Conservation (phyloP, 1,140 invertebrate species). For the Homalodisca vitripennis region DNA sequence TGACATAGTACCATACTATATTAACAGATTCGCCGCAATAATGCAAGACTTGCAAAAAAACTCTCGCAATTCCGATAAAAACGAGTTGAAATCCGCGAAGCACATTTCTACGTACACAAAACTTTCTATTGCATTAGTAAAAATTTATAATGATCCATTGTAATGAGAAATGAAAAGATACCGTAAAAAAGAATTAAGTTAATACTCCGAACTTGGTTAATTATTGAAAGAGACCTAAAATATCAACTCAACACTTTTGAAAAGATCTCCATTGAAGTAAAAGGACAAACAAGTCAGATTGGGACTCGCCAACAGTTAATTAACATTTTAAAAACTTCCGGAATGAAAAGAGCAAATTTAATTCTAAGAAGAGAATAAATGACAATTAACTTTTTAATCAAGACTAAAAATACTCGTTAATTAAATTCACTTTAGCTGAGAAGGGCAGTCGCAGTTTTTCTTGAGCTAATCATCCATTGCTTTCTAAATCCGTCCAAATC, state of each 20-base stretch:
- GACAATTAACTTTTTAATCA: constrained; percentile 26
- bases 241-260: not conserved
- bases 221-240: not conserved
- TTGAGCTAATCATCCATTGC: constrained; percentile 23
- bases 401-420: constrained; percentile 24
- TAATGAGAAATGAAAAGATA: too few relatives aligned
- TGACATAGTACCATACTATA: too few relatives aligned
- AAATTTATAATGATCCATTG: too few relatives aligned
- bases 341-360: constrained; percentile 39
- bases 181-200: too few relatives aligned
- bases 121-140: too few relatives aligned
- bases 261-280: constrained; percentile 10
- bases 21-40: too few relatives aligned
- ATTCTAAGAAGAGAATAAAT: constrained; percentile 22
- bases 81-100: too few relatives aligned
- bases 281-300: constrained; percentile 8
- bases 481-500: constrained; percentile 20
- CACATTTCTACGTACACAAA: too few relatives aligned
- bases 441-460: constrained; percentile 4
- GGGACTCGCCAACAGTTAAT: constrained; percentile 2
- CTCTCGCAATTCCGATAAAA: too few relatives aligned
- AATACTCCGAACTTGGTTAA: too few relatives aligned
- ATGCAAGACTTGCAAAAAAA: too few relatives aligned
- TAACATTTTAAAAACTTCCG: constrained; percentile 6
- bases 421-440: constrained; percentile 20